These are phyloP conservation scores for Notothenia rossii DNA, from an alignment of 2,113 vertebrate genomes.

Conservation along the genomic window DNA sequence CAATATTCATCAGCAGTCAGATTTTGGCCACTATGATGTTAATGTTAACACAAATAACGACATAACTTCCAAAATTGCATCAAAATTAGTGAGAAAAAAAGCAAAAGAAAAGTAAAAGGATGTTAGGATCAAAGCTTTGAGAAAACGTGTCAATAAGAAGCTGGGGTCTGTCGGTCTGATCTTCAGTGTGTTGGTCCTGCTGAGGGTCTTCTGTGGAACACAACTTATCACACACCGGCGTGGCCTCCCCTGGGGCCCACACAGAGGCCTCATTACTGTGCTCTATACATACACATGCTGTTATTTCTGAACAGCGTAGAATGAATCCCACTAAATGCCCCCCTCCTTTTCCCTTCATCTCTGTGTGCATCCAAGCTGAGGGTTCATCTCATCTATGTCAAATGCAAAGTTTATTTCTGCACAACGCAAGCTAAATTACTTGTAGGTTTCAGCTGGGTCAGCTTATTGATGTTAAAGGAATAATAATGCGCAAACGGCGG, in stretches of 20 bases:
- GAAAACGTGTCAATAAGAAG: background rate
- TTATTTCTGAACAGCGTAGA: conserved; percentile 1
- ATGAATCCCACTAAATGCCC: conserved; percentile 11
- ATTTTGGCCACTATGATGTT: background rate
- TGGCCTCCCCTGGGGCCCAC: conserved; percentile 6
- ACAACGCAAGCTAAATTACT: conserved; percentile 35
- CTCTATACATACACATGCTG: conserved; percentile 19
- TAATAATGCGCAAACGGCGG: conserved; percentile 46
- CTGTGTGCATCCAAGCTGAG: conserved; percentile 36
- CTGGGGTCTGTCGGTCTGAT: background rate
- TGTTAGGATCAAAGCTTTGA: background rate
- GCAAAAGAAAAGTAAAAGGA: background rate
- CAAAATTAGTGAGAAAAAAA: background rate
- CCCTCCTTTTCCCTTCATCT: conserved; percentile 32
- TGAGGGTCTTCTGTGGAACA: conserved; percentile 24
- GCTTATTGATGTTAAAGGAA: conserved; percentile 46
- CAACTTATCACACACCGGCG: conserved; percentile 10
- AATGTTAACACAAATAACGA: background rate
- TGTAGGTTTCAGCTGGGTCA: conserved; percentile 43
- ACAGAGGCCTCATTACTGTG: conserved; percentile 37
- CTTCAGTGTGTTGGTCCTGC: conserved; percentile 16
- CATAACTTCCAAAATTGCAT: background rate
- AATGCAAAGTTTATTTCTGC: conserved; percentile 53
- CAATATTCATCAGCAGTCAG: too few species aligned
- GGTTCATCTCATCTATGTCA: conserved; percentile 65